Base-by-base conservation (phyloP, 2,888 invertebrate species). In the Poecilus cupreus region DNA sequence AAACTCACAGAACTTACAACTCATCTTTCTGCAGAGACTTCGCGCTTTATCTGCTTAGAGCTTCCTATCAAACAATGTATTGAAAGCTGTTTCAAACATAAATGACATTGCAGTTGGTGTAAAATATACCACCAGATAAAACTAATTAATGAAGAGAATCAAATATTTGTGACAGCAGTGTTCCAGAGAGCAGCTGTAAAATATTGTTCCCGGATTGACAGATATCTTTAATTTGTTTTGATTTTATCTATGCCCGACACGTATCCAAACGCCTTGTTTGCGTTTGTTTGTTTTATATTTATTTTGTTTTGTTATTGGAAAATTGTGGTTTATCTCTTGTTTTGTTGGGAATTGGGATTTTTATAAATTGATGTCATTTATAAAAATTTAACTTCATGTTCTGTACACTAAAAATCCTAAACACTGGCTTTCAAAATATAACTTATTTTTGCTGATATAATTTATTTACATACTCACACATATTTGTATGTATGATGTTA, bases 71-170 rank as follows among this genome's bases (percentile, higher is more conserved):
- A 22, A 64, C 24, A 64, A 32, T 32, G 54, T 76, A 76, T 76
- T 76, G 54, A 76, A 76, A 51, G 75, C 75, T 22, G 37, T 26
- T 54, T 51, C 54, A 75, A 54, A 26, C 32, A 26, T 54, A 54
- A 75, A 75, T 72, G 72, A 22, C 43, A 39, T 11, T 39, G 39
- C 10, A 39, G 13, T 43, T 11, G 2, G 13, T 43, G 43, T 43
- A n/a, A 43, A 43, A 43, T 43, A 43, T 43, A 10, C 3, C 26
- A 26, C 16, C 68, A 81, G 85, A 85, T 85, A 85, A 85, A 85
- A 83, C 83, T 85, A 85, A 85, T 85, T 85, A 85, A 85, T 85
- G 85, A 84, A 85, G 85, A 84, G 84, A 85, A 85, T 85, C 85
- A 85, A 85, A 85, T 85, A 85, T 85, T 84, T 84, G 83, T 82